Percentiles rank a stretch among this genome's conserved stretches.
phyloP scores from a whole-genome alignment of 92 coral and sea anemone genomes.

The Epizoanthus illoricatus region DNA sequence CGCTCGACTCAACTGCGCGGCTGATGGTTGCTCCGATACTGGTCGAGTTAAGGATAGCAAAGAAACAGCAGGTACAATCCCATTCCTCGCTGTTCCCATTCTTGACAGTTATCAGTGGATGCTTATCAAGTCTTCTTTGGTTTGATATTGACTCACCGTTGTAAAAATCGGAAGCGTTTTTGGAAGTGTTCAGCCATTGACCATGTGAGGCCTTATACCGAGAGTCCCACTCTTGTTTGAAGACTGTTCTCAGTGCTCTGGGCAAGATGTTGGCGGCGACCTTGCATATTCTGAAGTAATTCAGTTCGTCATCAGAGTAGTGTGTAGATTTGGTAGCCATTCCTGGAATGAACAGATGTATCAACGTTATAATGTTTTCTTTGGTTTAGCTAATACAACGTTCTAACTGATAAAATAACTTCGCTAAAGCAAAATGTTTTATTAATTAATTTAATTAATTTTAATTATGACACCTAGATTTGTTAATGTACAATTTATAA shows the following conservation, averaged over 20 bases:
- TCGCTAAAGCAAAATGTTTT: too few relatives aligned
- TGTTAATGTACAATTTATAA: too few relatives aligned
- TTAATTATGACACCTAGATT: too few relatives aligned
- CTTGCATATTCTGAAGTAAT: constrained; percentile 21
- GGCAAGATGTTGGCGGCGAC: constrained; percentile 25
- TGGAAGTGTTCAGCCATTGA: constrained; percentile 33
- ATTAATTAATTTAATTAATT: too few relatives aligned
- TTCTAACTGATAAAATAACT: too few relatives aligned
- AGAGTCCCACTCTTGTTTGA: constrained; percentile 39
- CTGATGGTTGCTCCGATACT: constrained; percentile 27
- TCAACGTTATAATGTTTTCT: too few relatives aligned
- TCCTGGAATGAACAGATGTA: neutral
- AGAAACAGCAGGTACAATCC: constrained; percentile 46
- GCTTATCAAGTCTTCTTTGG: constrained; percentile 6
- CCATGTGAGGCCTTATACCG: constrained; percentile 11
- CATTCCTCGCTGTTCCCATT: constrained; percentile 36
- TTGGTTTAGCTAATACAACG: too few relatives aligned
- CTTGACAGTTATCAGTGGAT: neutral
- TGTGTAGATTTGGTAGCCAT: neutral
- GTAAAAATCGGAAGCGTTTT: constrained; percentile 23
- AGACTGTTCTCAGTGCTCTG: constrained; percentile 22
- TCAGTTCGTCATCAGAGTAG: constrained; percentile 8
- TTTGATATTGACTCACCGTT: constrained; percentile 24
- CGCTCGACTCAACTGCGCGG: neutral
- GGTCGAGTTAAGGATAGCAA: constrained; percentile 41